Evolutionary conservation across 1,140 invertebrate genomes (phyloP), one percentile per base, ranked within the genome.

Genomic region (Limonius californicus): DNA sequence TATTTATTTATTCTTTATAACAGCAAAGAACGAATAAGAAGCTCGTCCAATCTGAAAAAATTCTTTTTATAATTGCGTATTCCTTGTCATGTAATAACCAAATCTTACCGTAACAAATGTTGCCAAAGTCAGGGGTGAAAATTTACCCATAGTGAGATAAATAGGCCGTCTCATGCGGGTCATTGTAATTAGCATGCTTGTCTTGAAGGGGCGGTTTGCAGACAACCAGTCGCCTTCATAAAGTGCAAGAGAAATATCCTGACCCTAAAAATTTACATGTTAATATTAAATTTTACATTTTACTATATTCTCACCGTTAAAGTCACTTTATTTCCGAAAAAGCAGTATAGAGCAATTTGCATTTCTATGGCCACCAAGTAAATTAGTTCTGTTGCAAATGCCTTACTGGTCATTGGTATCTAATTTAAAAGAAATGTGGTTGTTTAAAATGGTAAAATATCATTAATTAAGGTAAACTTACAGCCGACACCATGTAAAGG

Each of bases 141-240:
- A 69, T 63, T 74, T 74, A 7, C 71, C 72, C 58, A 74, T 74
- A 11, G 72, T 68, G 7, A 74, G 50, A 57, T 65, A 73, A 8
- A 74, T 58, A 16, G 71, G 71, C 20, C 57, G 55, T 58, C 67
- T 57, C 66, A 73, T 68, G 15, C 72, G 60, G 1, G 35, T 62
- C 64, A 73, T 70, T 9, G 70, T 70, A 15, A 74, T 57, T 12
- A 72, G 53, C 65, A 74, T 73, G 1, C 63, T 65, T 54, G 65
- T 68, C 61, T 71, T 73, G 35, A 68, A 73, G 45, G 63, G 42
- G 6, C 19, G 6, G 57, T 57, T 70, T 30, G 61, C 58, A 11
- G 68, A 54, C 11, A 70, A 58, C 72, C 72, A 74, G 47, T 74
- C 71, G 30, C 66, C 62, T n/a, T 65, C 58, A 63, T 68, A 74